These are phyloP conservation scores for Vicugna pacos DNA, from an alignment of 2,113 vertebrate species.

Conservation along the genomic window DNA sequence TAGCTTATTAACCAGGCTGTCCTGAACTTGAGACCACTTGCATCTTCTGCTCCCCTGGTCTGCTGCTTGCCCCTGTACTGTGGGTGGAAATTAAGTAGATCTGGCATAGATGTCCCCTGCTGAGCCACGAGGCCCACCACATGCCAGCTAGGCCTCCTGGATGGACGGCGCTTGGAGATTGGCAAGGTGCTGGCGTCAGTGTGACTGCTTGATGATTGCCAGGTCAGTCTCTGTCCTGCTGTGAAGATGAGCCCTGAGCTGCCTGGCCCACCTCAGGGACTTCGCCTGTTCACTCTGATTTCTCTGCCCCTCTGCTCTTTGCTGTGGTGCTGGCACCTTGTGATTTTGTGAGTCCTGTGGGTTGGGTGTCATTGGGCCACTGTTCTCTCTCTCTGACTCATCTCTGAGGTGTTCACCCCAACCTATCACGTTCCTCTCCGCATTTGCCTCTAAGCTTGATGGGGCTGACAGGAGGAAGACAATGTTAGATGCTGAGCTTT, in stretches of 20 bases:
- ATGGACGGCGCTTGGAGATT: not conserved
- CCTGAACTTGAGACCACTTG: not conserved
- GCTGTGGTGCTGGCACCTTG: not conserved
- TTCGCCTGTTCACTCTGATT: not conserved
- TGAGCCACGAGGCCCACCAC: accelerated
- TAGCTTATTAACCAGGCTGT: too few relatives aligned
- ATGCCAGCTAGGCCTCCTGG: not conserved
- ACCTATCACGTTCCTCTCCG: accelerated
- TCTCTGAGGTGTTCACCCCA: not conserved
- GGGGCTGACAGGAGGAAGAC: not conserved
- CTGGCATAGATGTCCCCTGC: accelerated
- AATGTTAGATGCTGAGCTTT: too few relatives aligned
- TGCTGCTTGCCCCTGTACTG: accelerated
- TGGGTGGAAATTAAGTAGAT: not conserved
- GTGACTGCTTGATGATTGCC: slow-evolving; percentile 7
- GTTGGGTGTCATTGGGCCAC: not conserved
- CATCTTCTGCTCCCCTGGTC: not conserved
- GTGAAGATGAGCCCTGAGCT: not conserved
- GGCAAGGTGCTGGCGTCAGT: slow-evolving; percentile 7
- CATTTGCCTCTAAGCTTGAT: not conserved
- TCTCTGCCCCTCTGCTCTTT: not conserved
- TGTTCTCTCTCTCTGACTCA: not conserved
- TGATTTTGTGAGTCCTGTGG: not conserved
- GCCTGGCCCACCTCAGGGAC: not conserved
- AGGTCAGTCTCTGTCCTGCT: not conserved